Evolutionary conservation across 92 coral and sea anemone species (phyloP).

Genomic region (Zoanthus sansibaricus): DNA sequence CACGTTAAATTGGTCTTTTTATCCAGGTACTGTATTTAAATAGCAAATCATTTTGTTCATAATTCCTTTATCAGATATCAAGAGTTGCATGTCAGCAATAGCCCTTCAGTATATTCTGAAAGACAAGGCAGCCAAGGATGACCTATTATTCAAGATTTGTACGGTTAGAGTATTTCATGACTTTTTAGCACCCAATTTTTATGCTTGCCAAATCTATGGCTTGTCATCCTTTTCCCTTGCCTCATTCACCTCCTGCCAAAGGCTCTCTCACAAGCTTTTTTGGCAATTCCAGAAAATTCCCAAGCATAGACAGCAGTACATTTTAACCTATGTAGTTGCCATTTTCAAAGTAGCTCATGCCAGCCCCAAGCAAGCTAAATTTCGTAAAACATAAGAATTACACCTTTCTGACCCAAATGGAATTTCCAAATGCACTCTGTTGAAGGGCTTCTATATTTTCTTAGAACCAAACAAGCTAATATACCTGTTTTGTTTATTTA

Average conservation of each 20-base stretch:
- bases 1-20: slow-evolving; percentile 19
- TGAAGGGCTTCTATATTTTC: slow-evolving; percentile 16
- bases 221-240: slow-evolving; percentile 16
- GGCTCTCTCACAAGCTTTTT: slow-evolving; percentile 18
- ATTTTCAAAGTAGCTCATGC: slow-evolving; percentile 20
- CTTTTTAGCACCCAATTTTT: slow-evolving; percentile 23
- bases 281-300: slow-evolving; percentile 17
- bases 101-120: slow-evolving; percentile 19
- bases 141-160: slow-evolving; percentile 17
- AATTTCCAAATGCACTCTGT: slow-evolving; percentile 29
- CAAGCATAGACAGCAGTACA: slow-evolving; percentile 26
- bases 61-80: slow-evolving; percentile 21
- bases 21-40: slow-evolving; percentile 26
- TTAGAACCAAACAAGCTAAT: slow-evolving; percentile 21
- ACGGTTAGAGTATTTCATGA: slow-evolving; percentile 9
- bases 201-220: slow-evolving; percentile 22
- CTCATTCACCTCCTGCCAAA: slow-evolving; percentile 17
- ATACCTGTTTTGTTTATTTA: slow-evolving; percentile 32
- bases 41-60: slow-evolving; percentile 20
- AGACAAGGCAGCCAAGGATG: slow-evolving; percentile 27
- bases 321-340: slow-evolving; percentile 17
- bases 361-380: slow-evolving; percentile 27
- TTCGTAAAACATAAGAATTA: slow-evolving; percentile 21
- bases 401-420: slow-evolving; percentile 27
- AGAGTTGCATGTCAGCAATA: slow-evolving; percentile 25